phyloP scores from a whole-genome alignment of 1,140 invertebrate genomes.

The Camponotus pennsylvanicus region DNA sequence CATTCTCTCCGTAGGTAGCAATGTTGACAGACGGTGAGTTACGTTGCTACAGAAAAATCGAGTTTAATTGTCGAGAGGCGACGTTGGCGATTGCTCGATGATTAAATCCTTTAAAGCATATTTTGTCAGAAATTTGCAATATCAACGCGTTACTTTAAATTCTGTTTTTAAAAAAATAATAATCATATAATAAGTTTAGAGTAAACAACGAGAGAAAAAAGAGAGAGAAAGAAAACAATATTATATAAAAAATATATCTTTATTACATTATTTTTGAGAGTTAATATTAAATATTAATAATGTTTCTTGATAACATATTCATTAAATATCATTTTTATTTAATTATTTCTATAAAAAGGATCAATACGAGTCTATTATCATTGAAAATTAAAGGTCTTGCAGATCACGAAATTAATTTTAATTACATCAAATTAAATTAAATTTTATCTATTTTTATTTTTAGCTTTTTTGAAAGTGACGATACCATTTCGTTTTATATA shows the following conservation, averaged over 20 bases:
- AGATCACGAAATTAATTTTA: too few relatives aligned
- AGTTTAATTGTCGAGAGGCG: neutral
- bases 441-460: neutral
- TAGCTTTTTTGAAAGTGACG: neutral
- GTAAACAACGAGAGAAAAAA: too few relatives aligned
- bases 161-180: too few relatives aligned
- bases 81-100: conserved; percentile 1
- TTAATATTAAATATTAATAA: too few relatives aligned
- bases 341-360: too few relatives aligned
- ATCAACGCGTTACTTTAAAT: neutral
- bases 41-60: conserved; percentile 49
- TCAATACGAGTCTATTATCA: too few relatives aligned
- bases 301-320: neutral
- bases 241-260: too few relatives aligned
- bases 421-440: too few relatives aligned
- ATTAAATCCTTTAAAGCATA: conserved; percentile 29
- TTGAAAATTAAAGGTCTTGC: too few relatives aligned
- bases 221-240: too few relatives aligned
- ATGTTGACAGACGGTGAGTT: conserved; percentile 73
- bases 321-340: neutral
- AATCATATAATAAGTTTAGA: neutral
- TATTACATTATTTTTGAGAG: too few relatives aligned
- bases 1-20: conserved; percentile 42
- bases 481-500: neutral
- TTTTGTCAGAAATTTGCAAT: neutral